Evolutionary conservation across 2,797 vertebrate genomes (phyloP), one percentile per base, ranked within the genome.

Genomic region (Calcarius lapponicus): DNA sequence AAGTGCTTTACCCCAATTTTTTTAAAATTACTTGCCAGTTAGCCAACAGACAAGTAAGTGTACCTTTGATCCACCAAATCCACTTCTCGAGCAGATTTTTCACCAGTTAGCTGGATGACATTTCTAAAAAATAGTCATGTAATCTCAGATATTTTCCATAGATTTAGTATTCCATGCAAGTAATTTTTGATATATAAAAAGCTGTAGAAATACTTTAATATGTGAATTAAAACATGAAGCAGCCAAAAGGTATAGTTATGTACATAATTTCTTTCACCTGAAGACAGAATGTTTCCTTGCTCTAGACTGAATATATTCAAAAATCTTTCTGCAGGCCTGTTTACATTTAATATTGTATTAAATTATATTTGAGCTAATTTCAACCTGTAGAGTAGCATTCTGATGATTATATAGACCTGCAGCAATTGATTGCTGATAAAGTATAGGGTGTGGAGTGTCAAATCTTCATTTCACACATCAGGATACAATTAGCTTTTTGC

Each of bases 401-500:
- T 69, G 51, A 83, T 66, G 32, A 87, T 47, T 90, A 54, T 60
- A 53, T 47, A 83, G 57, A 84, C 62, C 13, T 89, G 26, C 3
- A 87, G 16, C 43, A 56, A 62, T 56, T 90, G 72, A 86, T 45
- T 74, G 18, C 29, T 90, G 48, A 50, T 40, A 62, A 90, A 82
- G 5, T 36, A 45, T 57, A 25, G 13, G 12, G 4, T 84, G 75
- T 71, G 42, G 14, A 73, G 22, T 86, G 31, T 58, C 53, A 80
- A 81, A 82, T 74, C 57, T 86, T 91, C 29, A 65, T 95, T 84
- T 94, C 70, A 91, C 29, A 73, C 43, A 80, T 94, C 26, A 64
- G 54, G 32, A 81, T 74, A 57, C 29, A 53, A 4, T 43, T 20
- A 65, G 15, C 2, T 78, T 93, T 81, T 70, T 86, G 6, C 17